These are phyloP conservation scores for Coelinius sp. DNA, from an alignment of 2,888 invertebrate genomes.

Conservation along the genomic window DNA sequence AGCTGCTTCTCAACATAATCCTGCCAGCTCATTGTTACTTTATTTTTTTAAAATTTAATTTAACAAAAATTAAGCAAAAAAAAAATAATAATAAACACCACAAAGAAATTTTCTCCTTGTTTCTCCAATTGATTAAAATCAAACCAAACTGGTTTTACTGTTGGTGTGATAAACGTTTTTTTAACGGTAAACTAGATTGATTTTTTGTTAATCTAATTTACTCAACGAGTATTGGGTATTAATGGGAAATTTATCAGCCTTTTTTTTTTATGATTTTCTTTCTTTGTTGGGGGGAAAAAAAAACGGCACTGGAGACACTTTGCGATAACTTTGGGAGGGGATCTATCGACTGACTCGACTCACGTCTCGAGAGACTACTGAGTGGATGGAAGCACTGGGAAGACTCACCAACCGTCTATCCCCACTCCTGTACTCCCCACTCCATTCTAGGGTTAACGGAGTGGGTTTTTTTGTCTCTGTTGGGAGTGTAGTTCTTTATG, in stretches of 20 bases:
- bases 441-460: background rate
- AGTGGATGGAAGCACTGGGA: conserved; percentile 33
- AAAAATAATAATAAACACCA: too few relatives aligned
- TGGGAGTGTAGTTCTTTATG: background rate
- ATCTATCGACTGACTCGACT: conserved; percentile 66
- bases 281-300: conserved; percentile 26
- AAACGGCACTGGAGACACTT: conserved; percentile 57
- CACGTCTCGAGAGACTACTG: conserved; percentile 61
- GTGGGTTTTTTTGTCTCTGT: background rate
- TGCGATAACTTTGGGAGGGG: conserved; percentile 38
- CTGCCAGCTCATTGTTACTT: conserved; percentile 91
- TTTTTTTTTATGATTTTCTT: conserved; percentile 41
- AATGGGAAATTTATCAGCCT: background rate
- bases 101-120: background rate
- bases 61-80: too few relatives aligned
- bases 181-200: background rate
- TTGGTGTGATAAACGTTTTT: too few relatives aligned
- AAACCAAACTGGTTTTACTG: too few relatives aligned
- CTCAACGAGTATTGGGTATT: background rate
- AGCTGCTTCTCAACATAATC: conserved; percentile 98
- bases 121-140: too few relatives aligned
- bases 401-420: conserved; percentile 35
- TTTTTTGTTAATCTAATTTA: background rate
- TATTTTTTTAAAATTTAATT: background rate
- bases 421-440: conserved; percentile 6